These are phyloP conservation scores for Athetis lepigone DNA, from an alignment of 2,888 invertebrate genomes.

Conservation along the genomic window DNA sequence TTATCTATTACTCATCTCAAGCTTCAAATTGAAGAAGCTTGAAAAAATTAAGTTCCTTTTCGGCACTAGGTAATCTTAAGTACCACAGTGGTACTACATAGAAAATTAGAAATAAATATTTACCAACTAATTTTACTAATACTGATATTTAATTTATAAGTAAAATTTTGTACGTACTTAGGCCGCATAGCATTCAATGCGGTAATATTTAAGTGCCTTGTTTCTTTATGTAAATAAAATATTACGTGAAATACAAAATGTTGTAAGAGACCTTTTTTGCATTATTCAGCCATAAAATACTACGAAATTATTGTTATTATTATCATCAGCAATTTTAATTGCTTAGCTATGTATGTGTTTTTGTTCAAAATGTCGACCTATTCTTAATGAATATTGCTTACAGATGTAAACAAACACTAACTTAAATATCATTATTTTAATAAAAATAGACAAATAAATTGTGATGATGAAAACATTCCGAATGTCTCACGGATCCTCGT, in stretches of 20 bases:
- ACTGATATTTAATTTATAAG: constrained; percentile 24
- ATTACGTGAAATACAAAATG: background rate
- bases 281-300: background rate
- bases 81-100: constrained; percentile 21
- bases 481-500: constrained; percentile 68
- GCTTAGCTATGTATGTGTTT: too few relatives aligned
- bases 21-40: constrained; percentile 20
- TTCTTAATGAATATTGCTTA: background rate
- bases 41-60: constrained; percentile 36
- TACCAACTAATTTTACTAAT: constrained; percentile 33
- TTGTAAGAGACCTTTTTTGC: background rate
- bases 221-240: background rate
- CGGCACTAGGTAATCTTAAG: constrained; percentile 42
- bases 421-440: constrained; percentile 46
- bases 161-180: constrained; percentile 35
- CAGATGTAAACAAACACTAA: background rate
- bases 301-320: background rate
- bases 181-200: constrained; percentile 52
- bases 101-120: constrained; percentile 24
- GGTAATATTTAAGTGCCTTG: constrained; percentile 34
- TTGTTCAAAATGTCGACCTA: background rate
- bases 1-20: background rate
- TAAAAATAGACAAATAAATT: constrained; percentile 45
- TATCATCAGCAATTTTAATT: background rate
- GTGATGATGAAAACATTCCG: constrained; percentile 77